Base-by-base conservation (phyloP, 2,888 invertebrate species). In the Andrena trimmerana region DNA sequence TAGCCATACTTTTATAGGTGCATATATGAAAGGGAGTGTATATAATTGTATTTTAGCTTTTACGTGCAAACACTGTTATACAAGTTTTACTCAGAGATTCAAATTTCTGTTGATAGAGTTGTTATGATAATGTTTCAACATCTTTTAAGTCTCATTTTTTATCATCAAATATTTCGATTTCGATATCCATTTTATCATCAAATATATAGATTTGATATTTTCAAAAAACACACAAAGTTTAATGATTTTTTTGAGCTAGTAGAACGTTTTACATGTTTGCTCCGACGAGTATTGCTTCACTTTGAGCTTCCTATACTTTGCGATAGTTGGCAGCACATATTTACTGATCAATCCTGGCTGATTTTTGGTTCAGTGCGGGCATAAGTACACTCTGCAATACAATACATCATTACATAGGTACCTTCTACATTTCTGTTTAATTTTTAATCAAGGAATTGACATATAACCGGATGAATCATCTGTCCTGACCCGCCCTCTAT, bases 271-370 rank as follows among this genome's bases (percentile, higher is more conserved):
- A 57, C 20, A 29, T 31, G 24, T 48, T 33, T 20, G 3, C 24
- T 36, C 36, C n/a, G 36, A 0, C 16, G 54, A 16, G 24, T 8
- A 29, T 48, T 69, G 42, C 52, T 63, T 33, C n/a, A 50, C 13
- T 36, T 29, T 13, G 10, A 36, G 68, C 73, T 84, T 84, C 59
- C 29, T 50, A 36, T 0, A 29, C 48, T 10, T 31, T 57, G 60
- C 73, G 66, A 8, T 63, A 84, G 84, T 29, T 84, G 84, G 84
- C 84, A 84, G 77, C 84, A 77, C 77, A 1, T n/a, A 59, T 60
- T 74, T 84, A 42, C 16, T 42, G 42, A 42, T 16, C 4, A 42
- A 42, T 16, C 16, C 13, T 42, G 42, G 16, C 42, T 42, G 42
- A 42, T 1, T 42, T 42, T 16, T 42, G 42, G 42, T 42, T 16